Conservation (phyloP, 2,113 vertebrate species). For the Sakesphorus luctuosus region DNA sequence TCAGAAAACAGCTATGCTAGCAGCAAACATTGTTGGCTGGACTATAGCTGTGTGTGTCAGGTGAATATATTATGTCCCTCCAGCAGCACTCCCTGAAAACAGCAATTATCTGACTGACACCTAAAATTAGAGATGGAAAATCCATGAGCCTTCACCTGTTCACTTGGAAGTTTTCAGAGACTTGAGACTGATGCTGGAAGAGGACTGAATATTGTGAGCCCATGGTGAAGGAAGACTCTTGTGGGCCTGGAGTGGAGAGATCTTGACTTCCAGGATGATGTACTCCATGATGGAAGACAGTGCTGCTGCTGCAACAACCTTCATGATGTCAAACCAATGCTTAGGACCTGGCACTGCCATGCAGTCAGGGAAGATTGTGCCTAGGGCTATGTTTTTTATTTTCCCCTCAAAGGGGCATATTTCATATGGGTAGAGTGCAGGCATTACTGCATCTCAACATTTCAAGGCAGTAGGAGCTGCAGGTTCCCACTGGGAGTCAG, state of each 20-base stretch:
- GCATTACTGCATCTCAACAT: fast-evolving
- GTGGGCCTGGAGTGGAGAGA: not conserved
- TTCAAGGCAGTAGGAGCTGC: not conserved
- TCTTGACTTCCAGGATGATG: not conserved
- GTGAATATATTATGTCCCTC: not conserved
- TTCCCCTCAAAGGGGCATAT: not conserved
- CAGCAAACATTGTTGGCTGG: not conserved
- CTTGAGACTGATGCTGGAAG: not conserved
- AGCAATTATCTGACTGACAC: not conserved
- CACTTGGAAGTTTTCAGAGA: not conserved
- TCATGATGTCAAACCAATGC: not conserved
- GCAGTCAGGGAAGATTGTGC: not conserved
- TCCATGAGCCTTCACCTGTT: not conserved
- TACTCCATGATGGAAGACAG: not conserved
- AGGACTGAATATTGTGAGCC: not conserved
- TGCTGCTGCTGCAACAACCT: not conserved
- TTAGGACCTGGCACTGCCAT: not conserved
- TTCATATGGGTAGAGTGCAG: not conserved
- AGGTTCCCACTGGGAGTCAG: not conserved
- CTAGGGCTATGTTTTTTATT: not conserved
- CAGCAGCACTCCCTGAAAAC: not conserved
- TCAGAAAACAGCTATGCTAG: not conserved
- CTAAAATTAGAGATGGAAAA: not conserved
- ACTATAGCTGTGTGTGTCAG: not conserved
- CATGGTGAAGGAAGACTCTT: not conserved